Evolutionary conservation across 1,140 invertebrate species (phyloP).

Genomic region (Musca domestica): DNA sequence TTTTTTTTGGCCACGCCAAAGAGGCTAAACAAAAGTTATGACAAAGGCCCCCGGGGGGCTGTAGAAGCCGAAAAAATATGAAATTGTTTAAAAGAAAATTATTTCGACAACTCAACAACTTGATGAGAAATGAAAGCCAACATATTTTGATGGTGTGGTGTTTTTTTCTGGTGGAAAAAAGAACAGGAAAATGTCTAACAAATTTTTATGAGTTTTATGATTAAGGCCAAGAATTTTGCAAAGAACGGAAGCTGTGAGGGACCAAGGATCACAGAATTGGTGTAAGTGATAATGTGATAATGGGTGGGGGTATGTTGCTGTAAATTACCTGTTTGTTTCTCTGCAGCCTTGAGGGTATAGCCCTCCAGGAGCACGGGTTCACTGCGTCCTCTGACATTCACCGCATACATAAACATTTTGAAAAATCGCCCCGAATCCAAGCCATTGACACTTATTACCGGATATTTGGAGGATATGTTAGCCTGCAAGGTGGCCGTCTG

Average conservation of each 20-base stretch:
- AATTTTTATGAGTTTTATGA: no score
- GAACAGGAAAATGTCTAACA: no score
- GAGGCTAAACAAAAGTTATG: no score
- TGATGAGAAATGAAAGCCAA: no score
- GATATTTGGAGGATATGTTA: slow-evolving; percentile 67
- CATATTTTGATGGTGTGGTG: no score
- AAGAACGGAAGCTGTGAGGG: no score
- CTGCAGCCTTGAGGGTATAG: slow-evolving; percentile 70
- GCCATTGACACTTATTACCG: slow-evolving; percentile 66
- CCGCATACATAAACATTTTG: slow-evolving; percentile 65
- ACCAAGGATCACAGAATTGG: no score
- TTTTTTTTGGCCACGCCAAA: no score
- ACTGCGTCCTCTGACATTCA: slow-evolving; percentile 64
- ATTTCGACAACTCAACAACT: background rate
- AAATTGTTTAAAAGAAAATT: slow-evolving; percentile 15
- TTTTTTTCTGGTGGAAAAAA: no score
- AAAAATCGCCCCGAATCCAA: slow-evolving; percentile 69
- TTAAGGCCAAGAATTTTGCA: no score
- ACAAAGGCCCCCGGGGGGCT: background rate
- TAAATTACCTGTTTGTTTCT: slow-evolving; percentile 75
- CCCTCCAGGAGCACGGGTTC: slow-evolving; percentile 61
- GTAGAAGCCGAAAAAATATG: background rate
- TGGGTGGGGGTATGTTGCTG: no score
- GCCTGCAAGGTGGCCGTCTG: slow-evolving; percentile 63
- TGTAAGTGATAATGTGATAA: no score